These are phyloP conservation scores for Contarinia nasturtii DNA, from an alignment of 1,140 invertebrate species.

Conservation along the genomic window DNA sequence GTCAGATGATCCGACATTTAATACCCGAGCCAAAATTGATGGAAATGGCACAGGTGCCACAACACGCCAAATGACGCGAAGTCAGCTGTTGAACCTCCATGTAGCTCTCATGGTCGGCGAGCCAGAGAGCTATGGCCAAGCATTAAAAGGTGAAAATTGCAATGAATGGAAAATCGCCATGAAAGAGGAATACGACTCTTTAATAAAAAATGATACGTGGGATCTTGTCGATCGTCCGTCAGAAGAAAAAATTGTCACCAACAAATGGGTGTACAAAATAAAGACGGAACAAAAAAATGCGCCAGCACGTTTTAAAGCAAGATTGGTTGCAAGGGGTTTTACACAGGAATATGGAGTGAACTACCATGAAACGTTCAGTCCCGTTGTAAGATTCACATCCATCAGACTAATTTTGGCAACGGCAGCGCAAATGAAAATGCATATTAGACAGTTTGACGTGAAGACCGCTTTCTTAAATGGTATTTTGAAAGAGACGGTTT, in stretches of 20 bases:
- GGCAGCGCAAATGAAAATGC: slow-evolving; percentile 13
- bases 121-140: slow-evolving; percentile 3
- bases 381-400: slow-evolving; percentile 15
- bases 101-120: neutral
- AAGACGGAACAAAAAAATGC: slow-evolving; percentile 11
- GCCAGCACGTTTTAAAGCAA: slow-evolving; percentile 18
- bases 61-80: no score
- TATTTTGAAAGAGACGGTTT: slow-evolving; percentile 22
- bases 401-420: slow-evolving; percentile 20
- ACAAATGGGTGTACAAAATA: slow-evolving; percentile 18
- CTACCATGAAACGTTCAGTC: slow-evolving; percentile 21
- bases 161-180: slow-evolving; percentile 15
- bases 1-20: neutral
- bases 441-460: slow-evolving; percentile 20
- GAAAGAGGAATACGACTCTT: slow-evolving; percentile 10
- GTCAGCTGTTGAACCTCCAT: neutral
- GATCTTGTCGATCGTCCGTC: slow-evolving; percentile 8
- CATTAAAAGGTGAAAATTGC: slow-evolving; percentile 3
- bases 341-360: slow-evolving; percentile 16
- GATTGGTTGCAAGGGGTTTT: slow-evolving; percentile 22
- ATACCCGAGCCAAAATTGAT: no score
- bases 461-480: slow-evolving; percentile 25
- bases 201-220: slow-evolving; percentile 15
- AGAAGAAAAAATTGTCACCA: slow-evolving; percentile 9
- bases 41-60: no score